Evolutionary conservation across 35 echinoderm and acorn worm species (phyloP).

Genomic region (Ophiothrix spiculata): DNA sequence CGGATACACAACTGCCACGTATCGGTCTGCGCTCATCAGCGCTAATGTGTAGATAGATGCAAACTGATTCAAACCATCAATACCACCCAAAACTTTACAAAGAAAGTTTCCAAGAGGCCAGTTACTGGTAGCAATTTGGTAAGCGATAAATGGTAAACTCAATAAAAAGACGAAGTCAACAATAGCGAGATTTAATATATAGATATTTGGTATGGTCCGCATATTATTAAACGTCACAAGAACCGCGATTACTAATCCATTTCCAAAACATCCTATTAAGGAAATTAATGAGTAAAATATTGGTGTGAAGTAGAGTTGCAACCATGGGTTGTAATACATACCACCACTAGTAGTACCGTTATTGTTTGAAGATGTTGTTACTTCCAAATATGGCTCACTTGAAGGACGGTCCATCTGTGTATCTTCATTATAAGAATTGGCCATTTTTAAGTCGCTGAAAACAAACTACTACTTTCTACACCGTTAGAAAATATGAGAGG

Average conservation of each 20-base stretch:
- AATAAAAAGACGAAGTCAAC: constrained; percentile 80
- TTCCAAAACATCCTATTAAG: constrained; percentile 56
- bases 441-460: too few relatives aligned
- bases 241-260: constrained; percentile 85
- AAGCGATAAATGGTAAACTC: constrained; percentile 69
- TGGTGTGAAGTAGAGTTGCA: constrained; percentile 27
- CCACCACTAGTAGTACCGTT: neutral
- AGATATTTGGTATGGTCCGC: constrained; percentile 92
- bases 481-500: too few relatives aligned
- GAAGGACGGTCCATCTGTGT: neutral
- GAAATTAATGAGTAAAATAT: constrained; percentile 37
- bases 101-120: constrained; percentile 77
- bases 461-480: too few relatives aligned
- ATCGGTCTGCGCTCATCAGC: constrained; percentile 93
- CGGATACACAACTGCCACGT: constrained; percentile 80
- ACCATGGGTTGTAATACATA: neutral
- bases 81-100: constrained; percentile 60
- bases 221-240: constrained; percentile 78
- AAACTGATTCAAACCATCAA: constrained; percentile 79
- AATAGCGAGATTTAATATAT: constrained; percentile 85
- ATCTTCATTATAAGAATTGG: too few relatives aligned
- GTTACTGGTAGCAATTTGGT: constrained; percentile 34
- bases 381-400: neutral
- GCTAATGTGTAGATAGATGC: constrained; percentile 70
- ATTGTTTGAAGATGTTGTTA: neutral